phyloP scores from a whole-genome alignment of 2,797 vertebrate genomes.

The Chelidonichthys spinosus region DNA sequence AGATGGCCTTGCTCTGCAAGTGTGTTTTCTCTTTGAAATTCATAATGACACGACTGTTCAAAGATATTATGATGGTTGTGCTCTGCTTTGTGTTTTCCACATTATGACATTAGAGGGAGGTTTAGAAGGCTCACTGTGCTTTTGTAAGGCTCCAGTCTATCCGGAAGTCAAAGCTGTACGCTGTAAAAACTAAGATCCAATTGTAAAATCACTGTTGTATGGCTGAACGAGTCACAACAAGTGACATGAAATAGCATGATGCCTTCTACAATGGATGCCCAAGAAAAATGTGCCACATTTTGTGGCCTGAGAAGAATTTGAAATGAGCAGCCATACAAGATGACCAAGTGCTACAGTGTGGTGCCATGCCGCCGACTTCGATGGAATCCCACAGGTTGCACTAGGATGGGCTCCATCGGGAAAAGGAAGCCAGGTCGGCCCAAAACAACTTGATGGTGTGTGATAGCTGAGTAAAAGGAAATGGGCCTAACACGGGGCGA shows the following conservation, averaged over 20 bases:
- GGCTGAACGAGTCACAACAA: neutral
- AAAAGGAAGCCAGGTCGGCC: neutral
- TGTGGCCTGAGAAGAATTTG: neutral
- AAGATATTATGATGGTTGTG: neutral
- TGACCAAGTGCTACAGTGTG: neutral
- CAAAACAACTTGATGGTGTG: neutral
- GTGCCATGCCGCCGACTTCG: neutral
- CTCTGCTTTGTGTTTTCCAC: neutral
- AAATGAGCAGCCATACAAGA: conserved; percentile 1
- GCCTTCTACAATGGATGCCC: neutral
- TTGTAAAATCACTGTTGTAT: neutral
- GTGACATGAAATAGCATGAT: neutral
- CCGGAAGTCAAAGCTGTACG: neutral
- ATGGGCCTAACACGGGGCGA: neutral
- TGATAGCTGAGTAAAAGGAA: conserved; percentile 2
- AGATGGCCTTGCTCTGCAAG: conserved; percentile 13
- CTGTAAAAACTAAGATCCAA: neutral
- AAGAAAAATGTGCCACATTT: neutral
- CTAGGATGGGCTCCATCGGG: neutral
- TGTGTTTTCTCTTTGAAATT: conserved; percentile 27
- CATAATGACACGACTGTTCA: neutral
- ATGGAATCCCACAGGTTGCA: neutral
- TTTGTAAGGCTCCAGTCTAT: neutral
- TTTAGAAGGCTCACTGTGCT: neutral
- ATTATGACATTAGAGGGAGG: conserved; percentile 2